Base-by-base conservation (phyloP, 1,140 invertebrate species). In the Drosophila leontia region DNA sequence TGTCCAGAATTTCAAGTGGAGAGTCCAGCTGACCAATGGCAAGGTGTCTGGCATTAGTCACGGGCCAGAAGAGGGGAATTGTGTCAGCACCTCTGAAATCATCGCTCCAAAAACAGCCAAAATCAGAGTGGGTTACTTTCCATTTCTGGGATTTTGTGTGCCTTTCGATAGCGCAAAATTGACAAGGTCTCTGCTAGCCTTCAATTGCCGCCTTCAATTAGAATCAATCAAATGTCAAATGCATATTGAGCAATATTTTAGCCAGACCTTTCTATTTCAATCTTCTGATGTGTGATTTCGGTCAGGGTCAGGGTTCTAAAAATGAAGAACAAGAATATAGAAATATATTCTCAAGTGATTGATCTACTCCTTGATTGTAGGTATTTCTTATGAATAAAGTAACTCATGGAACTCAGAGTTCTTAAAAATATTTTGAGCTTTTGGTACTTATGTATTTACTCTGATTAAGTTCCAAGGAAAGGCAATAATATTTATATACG, bases 1-100 rank as follows among this genome's bases (percentile, higher is more conserved):
- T 74, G 70, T 72, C 70, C 68, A 74, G 70, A 74, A 74, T 74
- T 60, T 74, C 68, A 74, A 74, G 70, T 74, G 32, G 45, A 41
- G 41, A 51, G 32, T 23, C 53, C 53, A 39, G 53, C 19, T 39
- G 35, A 26, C 53, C 56, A 12, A 4, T 6, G 13, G 12, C 55
- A 45, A 63, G 62, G 32, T 55, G 67, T 11, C 29, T 29, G 26
- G 68, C 68, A 41, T 74, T 72, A 74, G 53, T 74, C 68, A 74
- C 55, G 11, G 42, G 48, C 69, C 67, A 50, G 41, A 60, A 72
- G 26, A 44, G 58, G 4, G 47, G 23, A 59, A 42, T 32, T 35
- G 53, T 71, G 70, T 72, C 68, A 72, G 70, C 55, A 37, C 23
- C 37, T 44, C 70, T 72, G 70, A 72, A 74, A 23, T 72, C 69